A percentile compares a stretch with the other conserved stretches of the same genome.
phyloP scores from a whole-genome alignment of 2,113 vertebrate genomes.

The Sylvietta virens region DNA sequence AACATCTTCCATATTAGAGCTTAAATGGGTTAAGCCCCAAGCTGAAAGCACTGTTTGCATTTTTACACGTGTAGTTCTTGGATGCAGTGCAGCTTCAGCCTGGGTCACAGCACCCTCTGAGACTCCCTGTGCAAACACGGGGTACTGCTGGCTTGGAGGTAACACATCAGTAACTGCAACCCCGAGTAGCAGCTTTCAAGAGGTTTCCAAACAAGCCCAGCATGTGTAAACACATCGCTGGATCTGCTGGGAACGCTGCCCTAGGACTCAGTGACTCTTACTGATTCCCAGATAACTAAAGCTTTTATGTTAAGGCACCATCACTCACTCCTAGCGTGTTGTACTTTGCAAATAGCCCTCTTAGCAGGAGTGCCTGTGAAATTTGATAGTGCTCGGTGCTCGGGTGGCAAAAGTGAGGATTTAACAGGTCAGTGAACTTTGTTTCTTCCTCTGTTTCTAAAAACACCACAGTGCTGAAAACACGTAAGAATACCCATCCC shows the following conservation, averaged over 20 bases:
- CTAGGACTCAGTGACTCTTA: neutral
- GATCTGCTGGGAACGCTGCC: neutral
- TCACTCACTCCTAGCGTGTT: neutral
- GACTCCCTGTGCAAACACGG: neutral
- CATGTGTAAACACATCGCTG: neutral
- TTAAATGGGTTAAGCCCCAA: neutral
- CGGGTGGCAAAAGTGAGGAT: neutral
- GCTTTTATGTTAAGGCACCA: neutral
- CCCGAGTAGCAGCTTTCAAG: neutral
- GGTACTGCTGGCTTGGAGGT: neutral
- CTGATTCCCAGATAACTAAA: neutral
- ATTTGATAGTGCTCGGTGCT: neutral
- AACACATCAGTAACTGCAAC: neutral
- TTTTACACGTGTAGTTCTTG: neutral
- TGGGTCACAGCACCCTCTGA: neutral
- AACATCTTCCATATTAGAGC: neutral
- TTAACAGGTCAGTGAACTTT: neutral
- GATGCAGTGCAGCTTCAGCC: neutral
- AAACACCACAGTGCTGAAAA: neutral
- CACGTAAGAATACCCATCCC: neutral
- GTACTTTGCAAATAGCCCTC: neutral
- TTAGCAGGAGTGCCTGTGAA: neutral
- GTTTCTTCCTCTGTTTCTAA: neutral
- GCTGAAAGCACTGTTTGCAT: neutral
- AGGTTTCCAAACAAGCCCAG: neutral